These are phyloP conservation scores for Staurois parvus DNA, from an alignment of 2,797 vertebrate genomes.

Conservation along the genomic window DNA sequence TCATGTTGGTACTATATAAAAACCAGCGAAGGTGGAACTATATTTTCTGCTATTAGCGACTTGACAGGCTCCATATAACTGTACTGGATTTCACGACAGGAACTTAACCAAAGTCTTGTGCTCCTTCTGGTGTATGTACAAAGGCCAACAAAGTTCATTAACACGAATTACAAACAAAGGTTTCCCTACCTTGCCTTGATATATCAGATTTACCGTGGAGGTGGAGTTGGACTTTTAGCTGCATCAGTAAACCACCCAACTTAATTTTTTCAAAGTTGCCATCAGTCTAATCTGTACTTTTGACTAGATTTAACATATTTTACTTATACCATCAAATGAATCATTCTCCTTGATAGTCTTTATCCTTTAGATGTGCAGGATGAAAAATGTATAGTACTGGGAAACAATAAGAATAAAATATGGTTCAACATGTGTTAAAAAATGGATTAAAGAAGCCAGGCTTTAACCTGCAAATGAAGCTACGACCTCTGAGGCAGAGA, in stretches of 20 bases:
- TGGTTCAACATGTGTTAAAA: neutral
- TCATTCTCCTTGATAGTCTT: conserved; percentile 24
- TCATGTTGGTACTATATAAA: too few relatives aligned
- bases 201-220: neutral
- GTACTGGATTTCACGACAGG: too few relatives aligned
- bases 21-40: too few relatives aligned
- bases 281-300: neutral
- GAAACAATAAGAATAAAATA: conserved; percentile 40
- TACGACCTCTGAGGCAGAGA: neutral
- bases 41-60: too few relatives aligned
- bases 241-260: neutral
- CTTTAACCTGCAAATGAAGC: conserved; percentile 28
- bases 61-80: too few relatives aligned
- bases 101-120: too few relatives aligned
- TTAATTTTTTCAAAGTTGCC: neutral
- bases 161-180: neutral
- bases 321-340: conserved; percentile 31
- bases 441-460: conserved; percentile 26
- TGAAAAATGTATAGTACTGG: neutral
- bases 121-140: too few relatives aligned
- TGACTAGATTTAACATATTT: conserved; percentile 25
- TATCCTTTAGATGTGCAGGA: conserved; percentile 3
- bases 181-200: neutral
- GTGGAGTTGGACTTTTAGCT: neutral
- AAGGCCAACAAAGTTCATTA: too few relatives aligned